phyloP scores from a whole-genome alignment of 2,113 vertebrate species.

The Pachypanchax playfairii region DNA sequence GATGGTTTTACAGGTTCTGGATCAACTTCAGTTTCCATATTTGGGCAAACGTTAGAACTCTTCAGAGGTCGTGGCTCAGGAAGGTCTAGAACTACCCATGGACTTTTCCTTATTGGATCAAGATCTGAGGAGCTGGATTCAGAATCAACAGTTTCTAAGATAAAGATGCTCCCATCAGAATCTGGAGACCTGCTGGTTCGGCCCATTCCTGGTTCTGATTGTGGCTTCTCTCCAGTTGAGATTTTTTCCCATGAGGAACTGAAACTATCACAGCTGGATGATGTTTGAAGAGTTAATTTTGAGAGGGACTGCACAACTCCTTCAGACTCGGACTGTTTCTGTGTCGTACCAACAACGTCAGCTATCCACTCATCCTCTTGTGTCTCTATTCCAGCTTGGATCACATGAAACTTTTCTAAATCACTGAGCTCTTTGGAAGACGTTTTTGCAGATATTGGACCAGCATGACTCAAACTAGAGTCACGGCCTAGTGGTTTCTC shows the following conservation, averaged over 20 bases:
- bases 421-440: conserved; percentile 16
- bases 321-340: background rate
- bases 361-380: background rate
- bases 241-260: conserved; percentile 78
- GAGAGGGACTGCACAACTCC: conserved; percentile 37
- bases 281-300: conserved; percentile 34
- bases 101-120: background rate
- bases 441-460: background rate
- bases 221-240: conserved; percentile 29
- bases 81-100: background rate
- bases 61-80: background rate
- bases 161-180: conserved; percentile 46
- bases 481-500: background rate
- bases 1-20: conserved; percentile 7
- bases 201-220: conserved; percentile 16
- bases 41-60: conserved; percentile 4
- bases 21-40: background rate
- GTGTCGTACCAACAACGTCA: background rate
- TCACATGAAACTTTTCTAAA: conserved; percentile 34
- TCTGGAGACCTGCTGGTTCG: conserved; percentile 15
- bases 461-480: background rate
- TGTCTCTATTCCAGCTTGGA: conserved; percentile 54
- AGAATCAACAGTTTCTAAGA: conserved; percentile 36
- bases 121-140: conserved; percentile 13
- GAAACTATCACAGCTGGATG: conserved; percentile 65